These are phyloP conservation scores for Hirtodrosophila alboralis DNA, from an alignment of 2,888 invertebrate species.

Conservation along the genomic window DNA sequence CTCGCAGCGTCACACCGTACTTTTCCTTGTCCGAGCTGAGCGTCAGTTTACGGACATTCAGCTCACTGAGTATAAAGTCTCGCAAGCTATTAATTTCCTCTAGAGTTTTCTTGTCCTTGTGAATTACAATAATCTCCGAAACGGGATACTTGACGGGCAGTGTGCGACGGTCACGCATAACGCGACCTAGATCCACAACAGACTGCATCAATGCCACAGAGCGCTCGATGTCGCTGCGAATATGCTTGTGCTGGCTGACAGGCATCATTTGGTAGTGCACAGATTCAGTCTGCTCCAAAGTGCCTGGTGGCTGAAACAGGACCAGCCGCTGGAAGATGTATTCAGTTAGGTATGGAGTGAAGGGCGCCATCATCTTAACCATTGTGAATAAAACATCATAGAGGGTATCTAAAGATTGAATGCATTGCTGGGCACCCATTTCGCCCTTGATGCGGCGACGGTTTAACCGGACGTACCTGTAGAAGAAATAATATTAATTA, in stretches of 20 bases:
- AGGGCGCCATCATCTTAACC: constrained; percentile 97
- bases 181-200: constrained; percentile 96
- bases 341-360: constrained; percentile 98
- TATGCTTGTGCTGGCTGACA: constrained; percentile 88
- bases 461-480: constrained; percentile 96
- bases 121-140: constrained; percentile 97
- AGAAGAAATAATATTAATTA: neutral
- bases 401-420: constrained; percentile 93
- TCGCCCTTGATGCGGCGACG: constrained; percentile 97
- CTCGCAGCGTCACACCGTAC: constrained; percentile 95
- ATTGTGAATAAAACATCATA: constrained; percentile 95
- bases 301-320: constrained; percentile 85
- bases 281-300: constrained; percentile 86
- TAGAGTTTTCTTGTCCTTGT: constrained; percentile 91
- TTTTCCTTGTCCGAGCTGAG: constrained; percentile 95
- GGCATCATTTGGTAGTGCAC: constrained; percentile 97
- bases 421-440: constrained; percentile 91
- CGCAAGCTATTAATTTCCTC: constrained; percentile 91
- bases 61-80: constrained; percentile 94
- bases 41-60: constrained; percentile 94
- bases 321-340: constrained; percentile 96
- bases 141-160: constrained; percentile 98
- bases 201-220: constrained; percentile 97
- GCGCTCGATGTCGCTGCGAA: constrained; percentile 93
- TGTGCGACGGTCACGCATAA: constrained; percentile 96